Conservation (phyloP, 1,140 invertebrate species). For the Aphelinus certus region DNA sequence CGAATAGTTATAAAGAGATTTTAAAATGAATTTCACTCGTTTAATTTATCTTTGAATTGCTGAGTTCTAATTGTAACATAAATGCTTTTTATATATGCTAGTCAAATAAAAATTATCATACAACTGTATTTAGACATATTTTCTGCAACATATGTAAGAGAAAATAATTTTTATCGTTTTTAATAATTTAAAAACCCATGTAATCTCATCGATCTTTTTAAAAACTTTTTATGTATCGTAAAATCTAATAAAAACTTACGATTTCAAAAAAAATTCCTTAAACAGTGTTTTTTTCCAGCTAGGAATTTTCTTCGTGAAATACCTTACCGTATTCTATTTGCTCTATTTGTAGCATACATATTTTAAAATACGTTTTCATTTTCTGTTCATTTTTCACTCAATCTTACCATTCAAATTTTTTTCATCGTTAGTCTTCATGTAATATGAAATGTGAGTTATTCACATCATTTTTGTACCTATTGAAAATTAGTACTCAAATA, state of each 20-base stretch:
- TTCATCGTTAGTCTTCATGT: no score
- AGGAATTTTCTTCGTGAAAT: no score
- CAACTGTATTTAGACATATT: not conserved
- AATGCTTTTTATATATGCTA: slow-evolving; percentile 11
- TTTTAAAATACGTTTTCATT: not conserved
- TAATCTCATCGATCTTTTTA: slow-evolving; percentile 13
- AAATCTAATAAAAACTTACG: slow-evolving; percentile 11
- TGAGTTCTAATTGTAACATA: not conserved
- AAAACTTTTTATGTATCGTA: slow-evolving; percentile 8
- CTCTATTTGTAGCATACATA: not conserved
- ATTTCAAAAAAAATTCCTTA: no score
- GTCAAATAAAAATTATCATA: slow-evolving; percentile 5
- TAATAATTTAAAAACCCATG: not conserved
- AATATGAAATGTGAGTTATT: no score
- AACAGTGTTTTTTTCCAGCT: no score
- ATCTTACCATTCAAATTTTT: no score
- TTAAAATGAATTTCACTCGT: not conserved
- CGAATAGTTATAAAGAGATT: not conserved
- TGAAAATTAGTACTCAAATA: no score
- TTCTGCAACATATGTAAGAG: not conserved
- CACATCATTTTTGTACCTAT: no score
- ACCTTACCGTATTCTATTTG: no score
- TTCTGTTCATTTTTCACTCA: no score
- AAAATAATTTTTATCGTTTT: not conserved
- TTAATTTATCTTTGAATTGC: not conserved